Evolutionary conservation across 2,797 vertebrate species (phyloP).

Genomic region (Babyrousa celebensis): DNA sequence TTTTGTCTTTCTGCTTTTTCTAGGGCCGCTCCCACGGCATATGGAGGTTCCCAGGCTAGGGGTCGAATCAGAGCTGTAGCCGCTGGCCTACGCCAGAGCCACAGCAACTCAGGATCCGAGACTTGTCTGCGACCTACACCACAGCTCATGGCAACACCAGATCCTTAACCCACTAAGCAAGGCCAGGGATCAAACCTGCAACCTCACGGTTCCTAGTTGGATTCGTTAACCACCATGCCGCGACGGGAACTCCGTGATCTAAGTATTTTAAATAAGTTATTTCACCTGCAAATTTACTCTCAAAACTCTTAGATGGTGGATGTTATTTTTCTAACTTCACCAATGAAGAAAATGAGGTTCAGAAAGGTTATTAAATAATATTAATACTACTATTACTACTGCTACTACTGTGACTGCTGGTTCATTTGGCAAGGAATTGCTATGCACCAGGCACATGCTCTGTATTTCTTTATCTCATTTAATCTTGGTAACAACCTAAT

Average conservation of each 20-base stretch:
- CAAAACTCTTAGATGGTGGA: conserved; percentile 30
- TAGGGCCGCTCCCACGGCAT: too few relatives aligned
- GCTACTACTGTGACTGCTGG: not conserved
- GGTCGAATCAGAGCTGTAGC: too few relatives aligned
- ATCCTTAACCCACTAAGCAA: too few relatives aligned
- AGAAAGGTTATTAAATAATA: conserved; percentile 34
- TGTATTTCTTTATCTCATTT: conserved; percentile 21
- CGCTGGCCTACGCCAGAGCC: too few relatives aligned
- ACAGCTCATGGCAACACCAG: too few relatives aligned
- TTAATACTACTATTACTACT: not conserved
- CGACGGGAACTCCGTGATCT: not conserved
- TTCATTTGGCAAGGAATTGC: conserved; percentile 57
- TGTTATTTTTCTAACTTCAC: conserved; percentile 24
- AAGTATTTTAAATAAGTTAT: conserved; percentile 63
- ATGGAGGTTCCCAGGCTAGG: too few relatives aligned
- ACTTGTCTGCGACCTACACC: too few relatives aligned
- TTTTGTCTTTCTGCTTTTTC: too few relatives aligned
- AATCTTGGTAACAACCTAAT: conserved; percentile 48
- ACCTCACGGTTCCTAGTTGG: too few relatives aligned
- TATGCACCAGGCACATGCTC: not conserved
- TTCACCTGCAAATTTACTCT: conserved; percentile 56
- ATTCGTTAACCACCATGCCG: too few relatives aligned
- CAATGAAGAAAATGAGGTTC: conserved; percentile 30
- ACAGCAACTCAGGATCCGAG: too few relatives aligned
- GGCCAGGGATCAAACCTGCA: too few relatives aligned